Base-by-base conservation (phyloP, 2,888 invertebrate genomes). In the Epistrophella euchroma region DNA sequence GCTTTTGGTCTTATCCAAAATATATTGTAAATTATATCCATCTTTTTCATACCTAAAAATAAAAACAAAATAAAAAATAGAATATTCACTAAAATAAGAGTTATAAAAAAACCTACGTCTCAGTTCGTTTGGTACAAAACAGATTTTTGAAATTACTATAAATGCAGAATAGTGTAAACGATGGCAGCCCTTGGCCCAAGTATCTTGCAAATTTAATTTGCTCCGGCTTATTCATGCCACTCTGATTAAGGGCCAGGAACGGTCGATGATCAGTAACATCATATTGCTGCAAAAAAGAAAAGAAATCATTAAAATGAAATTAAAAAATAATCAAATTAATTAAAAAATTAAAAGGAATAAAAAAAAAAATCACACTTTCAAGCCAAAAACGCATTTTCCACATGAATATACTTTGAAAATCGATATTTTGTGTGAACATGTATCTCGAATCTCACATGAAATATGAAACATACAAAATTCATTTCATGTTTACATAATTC, bases 121-220 rank as follows among this genome's bases (percentile, higher is more conserved):
- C 92, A 78, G 92, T 92, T 89, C 92, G 91, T 90, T 92, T 92
- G 88, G 92, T 92, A 90, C 92, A 92, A 88, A 92, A 92, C 62
- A 92, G 90, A 90, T 92, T 92, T 89, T 92, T 92, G 90, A 92
- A 92, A 89, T 92, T 92, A 90, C 92, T 92, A 90, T 92, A 92
- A 92, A 92, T 92, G 92, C 92, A 92, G 88, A 92, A 92, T 80
- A 92, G 90, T 81, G 92, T 92, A 88, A 92, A 92, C 87, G 92
- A 91, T 86, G 92, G 92, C 88, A 92, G 89, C 68, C 92, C 92
- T 89, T 91, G 92, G 73, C 92, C 92, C 89, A 92, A 90, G 90
- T 91, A 92, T 88, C 92, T 91, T 60, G 92, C 92, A 89, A 92
- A 92, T 90, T 92, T 92, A 32, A 92, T 92, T 90, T 92, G 92